Percentiles rank a stretch among this genome's conserved stretches.
These are phyloP conservation scores for Drosophila borealis DNA, from an alignment of 2,888 invertebrate species.

Conservation along the genomic window DNA sequence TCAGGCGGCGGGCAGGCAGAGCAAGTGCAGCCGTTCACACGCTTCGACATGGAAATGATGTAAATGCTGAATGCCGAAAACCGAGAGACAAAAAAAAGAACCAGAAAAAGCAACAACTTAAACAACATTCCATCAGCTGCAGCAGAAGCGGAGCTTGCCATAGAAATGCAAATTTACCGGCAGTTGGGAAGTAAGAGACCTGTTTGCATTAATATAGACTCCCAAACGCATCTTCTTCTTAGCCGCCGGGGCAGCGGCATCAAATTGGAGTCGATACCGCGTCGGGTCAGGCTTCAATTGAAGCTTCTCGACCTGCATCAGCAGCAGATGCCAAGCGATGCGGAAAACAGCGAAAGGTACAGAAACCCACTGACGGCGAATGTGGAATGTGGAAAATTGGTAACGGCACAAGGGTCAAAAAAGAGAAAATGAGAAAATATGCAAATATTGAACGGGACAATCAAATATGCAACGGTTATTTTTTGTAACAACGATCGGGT, in stretches of 20 bases:
- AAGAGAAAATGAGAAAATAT: conserved; percentile 60
- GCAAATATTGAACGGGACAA: conserved; percentile 79
- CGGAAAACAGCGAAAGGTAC: conserved; percentile 56
- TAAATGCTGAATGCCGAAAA: conserved; percentile 30
- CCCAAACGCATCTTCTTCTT: conserved; percentile 25
- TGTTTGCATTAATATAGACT: conserved; percentile 43
- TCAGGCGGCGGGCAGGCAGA: conserved; percentile 21
- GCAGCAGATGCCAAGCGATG: conserved; percentile 42
- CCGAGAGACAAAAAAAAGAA: conserved; percentile 14
- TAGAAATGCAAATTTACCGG: conserved; percentile 65
- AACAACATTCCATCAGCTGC: conserved; percentile 46
- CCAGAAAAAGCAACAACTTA: conserved; percentile 26
- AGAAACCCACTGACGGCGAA: conserved; percentile 32
- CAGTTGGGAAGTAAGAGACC: conserved; percentile 19
- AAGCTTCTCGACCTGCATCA: conserved; percentile 9
- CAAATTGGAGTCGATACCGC: conserved; percentile 50
- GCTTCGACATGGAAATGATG: conserved; percentile 46
- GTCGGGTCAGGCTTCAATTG: conserved; percentile 28
- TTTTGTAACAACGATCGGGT: conserved; percentile 58
- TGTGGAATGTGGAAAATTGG: conserved; percentile 30
- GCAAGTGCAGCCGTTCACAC: conserved; percentile 63
- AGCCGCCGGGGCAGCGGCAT: conserved; percentile 5
- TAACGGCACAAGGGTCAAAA: conserved; percentile 25
- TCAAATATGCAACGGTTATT: conserved; percentile 78
- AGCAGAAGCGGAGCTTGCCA: conserved; percentile 13